These are phyloP conservation scores for Thamnaconus septentrionalis DNA, from an alignment of 2,113 vertebrate genomes.

Conservation along the genomic window DNA sequence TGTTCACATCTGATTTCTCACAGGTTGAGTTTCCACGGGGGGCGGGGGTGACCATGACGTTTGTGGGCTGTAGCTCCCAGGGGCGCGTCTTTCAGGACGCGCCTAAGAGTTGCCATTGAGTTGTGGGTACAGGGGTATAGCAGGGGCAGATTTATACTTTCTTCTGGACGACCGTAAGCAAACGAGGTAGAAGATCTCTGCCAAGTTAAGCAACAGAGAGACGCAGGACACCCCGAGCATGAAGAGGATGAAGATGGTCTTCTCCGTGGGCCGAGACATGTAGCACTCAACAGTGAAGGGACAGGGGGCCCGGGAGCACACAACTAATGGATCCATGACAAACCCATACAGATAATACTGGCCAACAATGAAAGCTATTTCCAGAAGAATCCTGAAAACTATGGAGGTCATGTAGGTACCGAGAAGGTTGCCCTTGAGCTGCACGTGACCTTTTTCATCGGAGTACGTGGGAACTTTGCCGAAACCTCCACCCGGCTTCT, in stretches of 20 bases:
- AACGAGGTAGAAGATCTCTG: conserved; percentile 88
- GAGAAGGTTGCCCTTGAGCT: conserved; percentile 85
- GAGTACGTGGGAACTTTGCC: conserved; percentile 74
- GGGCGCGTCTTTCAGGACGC: too few species aligned
- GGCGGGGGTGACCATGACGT: too few species aligned
- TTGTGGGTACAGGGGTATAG: conserved; percentile 25
- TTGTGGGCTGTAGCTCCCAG: too few species aligned
- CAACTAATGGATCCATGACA: conserved; percentile 81
- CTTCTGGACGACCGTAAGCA: conserved; percentile 27
- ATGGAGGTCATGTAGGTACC: conserved; percentile 90
- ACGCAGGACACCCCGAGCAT: conserved; percentile 82
- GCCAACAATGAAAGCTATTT: conserved; percentile 88
- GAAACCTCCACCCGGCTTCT: conserved; percentile 12
- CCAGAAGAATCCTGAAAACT: conserved; percentile 86
- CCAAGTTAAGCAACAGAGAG: conserved; percentile 87
- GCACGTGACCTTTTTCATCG: conserved; percentile 81
- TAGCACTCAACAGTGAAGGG: conserved; percentile 94
- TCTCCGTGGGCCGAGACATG: conserved; percentile 95
- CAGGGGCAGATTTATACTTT: neutral
- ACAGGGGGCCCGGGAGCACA: conserved; percentile 85
- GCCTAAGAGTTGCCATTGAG: neutral
- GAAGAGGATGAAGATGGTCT: conserved; percentile 92
- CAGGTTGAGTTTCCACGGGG: too few species aligned
- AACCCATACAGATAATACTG: conserved; percentile 96
- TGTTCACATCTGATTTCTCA: too few species aligned